Evolutionary conservation across 2,113 vertebrate species (phyloP).

Genomic region (Gnathonemus longibarbis): DNA sequence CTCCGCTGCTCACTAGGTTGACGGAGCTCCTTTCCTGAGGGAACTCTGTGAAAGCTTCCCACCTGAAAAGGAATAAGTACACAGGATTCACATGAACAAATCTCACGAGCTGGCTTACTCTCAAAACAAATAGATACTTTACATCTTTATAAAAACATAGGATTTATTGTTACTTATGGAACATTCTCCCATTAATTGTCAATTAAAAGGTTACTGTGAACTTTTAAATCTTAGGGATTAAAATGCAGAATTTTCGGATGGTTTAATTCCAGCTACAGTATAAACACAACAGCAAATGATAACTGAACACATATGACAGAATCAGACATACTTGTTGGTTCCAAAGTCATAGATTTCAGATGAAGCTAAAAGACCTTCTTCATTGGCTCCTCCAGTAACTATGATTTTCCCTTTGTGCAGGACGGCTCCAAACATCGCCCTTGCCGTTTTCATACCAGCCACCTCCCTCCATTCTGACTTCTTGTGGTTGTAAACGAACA

Average conservation of each 20-base stretch:
- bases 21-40: constrained; percentile 95
- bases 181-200: background rate
- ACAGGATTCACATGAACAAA: background rate
- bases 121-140: background rate
- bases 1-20: constrained; percentile 72
- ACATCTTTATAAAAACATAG: background rate
- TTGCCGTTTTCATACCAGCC: constrained; percentile 83
- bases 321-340: constrained; percentile 80
- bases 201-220: background rate
- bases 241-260: background rate
- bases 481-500: constrained; percentile 91
- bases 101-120: background rate
- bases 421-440: constrained; percentile 87
- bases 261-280: background rate
- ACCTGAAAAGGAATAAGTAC: constrained; percentile 34
- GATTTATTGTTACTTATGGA: background rate
- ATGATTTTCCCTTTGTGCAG: constrained; percentile 84
- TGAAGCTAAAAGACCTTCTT: constrained; percentile 78
- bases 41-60: constrained; percentile 86
- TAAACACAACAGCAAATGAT: background rate
- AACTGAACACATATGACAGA: background rate
- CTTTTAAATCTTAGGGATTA: background rate
- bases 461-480: constrained; percentile 94
- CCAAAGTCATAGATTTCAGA: constrained; percentile 87
- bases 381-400: constrained; percentile 84